Percentiles rank a stretch among this genome's conserved stretches.
phyloP scores from a whole-genome alignment of 2,888 invertebrate species.

The Cheiracanthium punctorium region DNA sequence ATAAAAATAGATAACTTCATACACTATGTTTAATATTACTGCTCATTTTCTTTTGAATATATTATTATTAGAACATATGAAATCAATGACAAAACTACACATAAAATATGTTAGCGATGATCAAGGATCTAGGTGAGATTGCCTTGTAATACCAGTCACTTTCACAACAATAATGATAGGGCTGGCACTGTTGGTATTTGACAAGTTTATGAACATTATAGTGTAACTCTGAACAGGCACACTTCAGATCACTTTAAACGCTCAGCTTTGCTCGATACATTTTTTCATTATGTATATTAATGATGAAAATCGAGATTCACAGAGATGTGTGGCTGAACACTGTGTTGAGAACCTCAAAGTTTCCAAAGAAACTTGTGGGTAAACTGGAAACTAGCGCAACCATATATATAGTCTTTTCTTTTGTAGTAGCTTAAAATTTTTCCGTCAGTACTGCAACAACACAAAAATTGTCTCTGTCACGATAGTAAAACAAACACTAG shows the following conservation, averaged over 20 bases:
- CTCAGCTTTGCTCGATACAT: constrained; percentile 2
- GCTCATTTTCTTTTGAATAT: not conserved
- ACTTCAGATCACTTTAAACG: not conserved
- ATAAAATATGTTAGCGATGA: not conserved
- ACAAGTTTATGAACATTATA: not conserved
- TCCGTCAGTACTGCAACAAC: no score
- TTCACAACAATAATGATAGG: not conserved
- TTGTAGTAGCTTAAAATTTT: no score
- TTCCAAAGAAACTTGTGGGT: no score
- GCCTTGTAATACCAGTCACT: not conserved
- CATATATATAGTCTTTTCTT: no score
- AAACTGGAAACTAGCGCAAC: no score
- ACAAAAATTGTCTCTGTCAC: no score
- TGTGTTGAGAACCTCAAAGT: not conserved
- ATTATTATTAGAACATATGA: not conserved
- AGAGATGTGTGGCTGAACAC: not conserved
- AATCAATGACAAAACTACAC: not conserved
- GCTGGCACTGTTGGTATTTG: not conserved
- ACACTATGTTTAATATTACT: not conserved
- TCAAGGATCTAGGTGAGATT: not conserved
- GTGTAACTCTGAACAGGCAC: not conserved
- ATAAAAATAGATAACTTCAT: not conserved
- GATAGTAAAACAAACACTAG: no score
- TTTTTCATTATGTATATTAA: not conserved
- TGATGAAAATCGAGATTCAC: not conserved